Evolutionary conservation across 2,888 invertebrate genomes (phyloP).

Genomic region (Caenorhabditis angaria): DNA sequence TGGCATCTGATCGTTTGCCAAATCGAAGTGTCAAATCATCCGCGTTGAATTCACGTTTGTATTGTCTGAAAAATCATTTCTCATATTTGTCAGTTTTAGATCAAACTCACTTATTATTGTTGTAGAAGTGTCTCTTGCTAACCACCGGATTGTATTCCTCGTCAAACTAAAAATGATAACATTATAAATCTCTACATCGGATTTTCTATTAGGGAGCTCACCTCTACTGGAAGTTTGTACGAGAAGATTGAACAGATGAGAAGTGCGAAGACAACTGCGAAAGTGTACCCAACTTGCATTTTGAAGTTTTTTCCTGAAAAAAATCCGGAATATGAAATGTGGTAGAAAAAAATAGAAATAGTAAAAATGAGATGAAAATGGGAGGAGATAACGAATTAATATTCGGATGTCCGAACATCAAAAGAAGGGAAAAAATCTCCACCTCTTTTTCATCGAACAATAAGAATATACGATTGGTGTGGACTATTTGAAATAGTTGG

Average conservation of each 20-base stretch:
- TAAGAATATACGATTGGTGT: background rate
- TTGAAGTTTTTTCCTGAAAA: background rate
- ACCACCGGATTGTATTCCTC: background rate
- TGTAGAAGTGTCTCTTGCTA: background rate
- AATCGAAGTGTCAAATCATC: constrained; percentile 55
- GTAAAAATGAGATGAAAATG: background rate
- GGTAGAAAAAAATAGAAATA: background rate
- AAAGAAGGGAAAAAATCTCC: background rate
- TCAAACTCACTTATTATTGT: background rate
- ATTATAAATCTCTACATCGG: too few species aligned
- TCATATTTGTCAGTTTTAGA: too few species aligned
- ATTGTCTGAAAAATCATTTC: constrained; percentile 18
- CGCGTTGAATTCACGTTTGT: constrained; percentile 55
- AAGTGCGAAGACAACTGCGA: constrained; percentile 7
- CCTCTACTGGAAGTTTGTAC: background rate
- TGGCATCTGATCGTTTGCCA: constrained; percentile 44
- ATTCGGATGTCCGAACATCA: background rate
- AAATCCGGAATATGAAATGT: background rate
- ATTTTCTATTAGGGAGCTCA: background rate
- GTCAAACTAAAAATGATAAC: background rate
- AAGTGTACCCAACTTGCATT: constrained; percentile 2
- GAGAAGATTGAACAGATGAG: constrained; percentile 7
- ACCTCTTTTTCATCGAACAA: background rate
- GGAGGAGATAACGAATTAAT: background rate
- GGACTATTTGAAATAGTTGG: background rate